Conservation (phyloP, 1,140 invertebrate genomes). For the Drosophila mauritiana region DNA sequence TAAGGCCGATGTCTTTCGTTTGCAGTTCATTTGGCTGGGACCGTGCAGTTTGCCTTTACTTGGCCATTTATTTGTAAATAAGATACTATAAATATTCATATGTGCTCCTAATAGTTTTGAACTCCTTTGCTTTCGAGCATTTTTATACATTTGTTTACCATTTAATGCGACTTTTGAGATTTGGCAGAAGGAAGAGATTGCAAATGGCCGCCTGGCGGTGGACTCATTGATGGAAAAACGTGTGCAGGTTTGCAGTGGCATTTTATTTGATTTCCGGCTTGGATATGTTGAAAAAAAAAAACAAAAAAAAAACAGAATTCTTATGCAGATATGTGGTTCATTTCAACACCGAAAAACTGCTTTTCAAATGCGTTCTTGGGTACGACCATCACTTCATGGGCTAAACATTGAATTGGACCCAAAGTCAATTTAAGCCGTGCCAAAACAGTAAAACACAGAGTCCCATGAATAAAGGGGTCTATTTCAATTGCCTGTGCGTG, state of each 20-base stretch:
- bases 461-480: slow-evolving; percentile 6
- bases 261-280: background rate
- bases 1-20: slow-evolving; percentile 32
- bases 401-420: background rate
- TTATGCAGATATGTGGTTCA: no score
- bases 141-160: slow-evolving; percentile 11
- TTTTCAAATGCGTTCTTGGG: background rate
- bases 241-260: background rate
- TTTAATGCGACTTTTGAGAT: slow-evolving; percentile 18
- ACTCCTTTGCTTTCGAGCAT: background rate
- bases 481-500: slow-evolving; percentile 41
- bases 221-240: background rate
- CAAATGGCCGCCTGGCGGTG: slow-evolving; percentile 2
- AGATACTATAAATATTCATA: slow-evolving; percentile 55
- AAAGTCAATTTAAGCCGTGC: background rate
- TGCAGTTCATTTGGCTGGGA: slow-evolving; percentile 68
- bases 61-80: slow-evolving; percentile 49
- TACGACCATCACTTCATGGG: background rate
- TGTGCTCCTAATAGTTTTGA: slow-evolving; percentile 32
- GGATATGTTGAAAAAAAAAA: background rate
- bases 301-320: no score
- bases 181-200: slow-evolving; percentile 5
- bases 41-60: slow-evolving; percentile 20
- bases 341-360: background rate
- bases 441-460: slow-evolving; percentile 5